phyloP scores from a whole-genome alignment of 2,797 vertebrate genomes.

The Peromyscus aztecus region DNA sequence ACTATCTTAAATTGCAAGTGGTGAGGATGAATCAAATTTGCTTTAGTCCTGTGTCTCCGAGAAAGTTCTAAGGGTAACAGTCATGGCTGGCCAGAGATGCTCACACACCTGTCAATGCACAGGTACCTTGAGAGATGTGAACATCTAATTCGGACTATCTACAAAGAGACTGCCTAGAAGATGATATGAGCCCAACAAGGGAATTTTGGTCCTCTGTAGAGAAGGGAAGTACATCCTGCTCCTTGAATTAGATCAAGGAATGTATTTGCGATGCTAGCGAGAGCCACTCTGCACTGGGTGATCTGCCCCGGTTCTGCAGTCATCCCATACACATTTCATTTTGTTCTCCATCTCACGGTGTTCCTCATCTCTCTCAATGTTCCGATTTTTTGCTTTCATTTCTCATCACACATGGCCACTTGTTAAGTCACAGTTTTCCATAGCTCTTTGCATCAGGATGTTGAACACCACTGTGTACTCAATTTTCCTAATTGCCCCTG shows the following conservation, averaged over 20 bases:
- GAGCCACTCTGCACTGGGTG: background rate
- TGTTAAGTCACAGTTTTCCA: background rate
- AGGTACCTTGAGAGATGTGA: background rate
- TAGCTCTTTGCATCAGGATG: background rate
- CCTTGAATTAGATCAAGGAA: background rate
- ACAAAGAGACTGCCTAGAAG: background rate
- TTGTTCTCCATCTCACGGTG: background rate
- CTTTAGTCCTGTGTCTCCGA: background rate
- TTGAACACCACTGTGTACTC: background rate
- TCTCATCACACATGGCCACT: background rate
- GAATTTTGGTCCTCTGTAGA: background rate
- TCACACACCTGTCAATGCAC: background rate
- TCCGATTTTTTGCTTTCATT: background rate
- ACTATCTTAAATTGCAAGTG: background rate
- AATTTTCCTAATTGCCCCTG: slow-evolving; percentile 6
- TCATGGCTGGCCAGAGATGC: background rate
- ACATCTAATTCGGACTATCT: background rate
- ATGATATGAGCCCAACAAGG: background rate
- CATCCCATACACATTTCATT: background rate
- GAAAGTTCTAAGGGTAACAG: background rate
- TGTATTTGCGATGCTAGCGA: background rate
- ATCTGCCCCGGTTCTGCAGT: background rate
- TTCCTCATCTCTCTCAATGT: background rate
- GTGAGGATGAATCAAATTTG: background rate
- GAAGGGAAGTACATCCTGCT: background rate